Conservation (phyloP, 2,797 vertebrate genomes). For the Anguilla pacifica region DNA sequence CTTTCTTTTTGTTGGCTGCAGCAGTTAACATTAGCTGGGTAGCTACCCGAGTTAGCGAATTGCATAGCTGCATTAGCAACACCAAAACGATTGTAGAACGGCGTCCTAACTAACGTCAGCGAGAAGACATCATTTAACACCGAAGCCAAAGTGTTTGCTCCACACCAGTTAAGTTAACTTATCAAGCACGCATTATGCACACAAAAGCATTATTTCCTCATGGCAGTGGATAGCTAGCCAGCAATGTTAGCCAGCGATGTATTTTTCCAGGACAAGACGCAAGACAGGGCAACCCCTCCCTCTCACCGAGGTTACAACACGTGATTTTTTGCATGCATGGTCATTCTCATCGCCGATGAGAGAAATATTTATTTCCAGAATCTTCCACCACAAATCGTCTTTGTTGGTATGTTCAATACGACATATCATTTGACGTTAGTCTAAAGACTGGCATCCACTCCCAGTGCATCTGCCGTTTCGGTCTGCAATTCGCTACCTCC, state of each 20-base stretch:
- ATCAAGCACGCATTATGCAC: background rate
- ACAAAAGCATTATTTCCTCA: background rate
- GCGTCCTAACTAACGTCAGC: background rate
- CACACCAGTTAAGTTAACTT: background rate
- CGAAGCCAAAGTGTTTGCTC: background rate
- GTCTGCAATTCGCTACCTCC: background rate
- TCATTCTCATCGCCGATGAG: slow-evolving; percentile 72
- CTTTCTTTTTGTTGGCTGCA: background rate
- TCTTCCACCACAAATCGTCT: slow-evolving; percentile 57
- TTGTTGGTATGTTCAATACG: background rate
- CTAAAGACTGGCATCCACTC: background rate
- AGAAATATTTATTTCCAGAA: slow-evolving; percentile 66
- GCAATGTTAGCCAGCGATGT: background rate
- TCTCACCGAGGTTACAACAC: slow-evolving; percentile 66
- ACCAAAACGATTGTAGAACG: background rate
- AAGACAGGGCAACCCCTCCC: slow-evolving; percentile 60
- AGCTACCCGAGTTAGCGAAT: background rate
- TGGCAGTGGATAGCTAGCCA: background rate
- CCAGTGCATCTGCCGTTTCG: background rate
- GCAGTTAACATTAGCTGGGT: background rate
- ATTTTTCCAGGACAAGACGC: slow-evolving; percentile 23
- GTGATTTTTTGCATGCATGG: slow-evolving; percentile 69
- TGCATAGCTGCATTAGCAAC: background rate
- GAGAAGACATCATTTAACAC: background rate
- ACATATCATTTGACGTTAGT: background rate